Base-by-base conservation (phyloP, 1,140 invertebrate species). In the Gonatopus flavifemur region DNA sequence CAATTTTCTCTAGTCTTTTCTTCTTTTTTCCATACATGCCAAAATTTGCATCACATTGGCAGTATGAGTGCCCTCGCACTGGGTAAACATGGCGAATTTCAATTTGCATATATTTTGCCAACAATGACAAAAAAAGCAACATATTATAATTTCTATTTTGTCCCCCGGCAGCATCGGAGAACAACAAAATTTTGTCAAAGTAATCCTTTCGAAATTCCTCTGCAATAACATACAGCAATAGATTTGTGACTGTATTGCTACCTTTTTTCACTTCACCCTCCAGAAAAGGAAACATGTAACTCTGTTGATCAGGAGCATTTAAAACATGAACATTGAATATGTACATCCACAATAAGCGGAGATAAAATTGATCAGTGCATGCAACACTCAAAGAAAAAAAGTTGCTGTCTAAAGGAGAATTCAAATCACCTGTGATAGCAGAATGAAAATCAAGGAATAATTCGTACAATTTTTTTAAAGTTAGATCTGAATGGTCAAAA, bases 21-120 rank as follows among this genome's bases (percentile, higher is more conserved):
- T 52, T 52, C 49, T 49, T 56, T 28, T 25, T 33, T 15, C 53
- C 47, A 28, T 62, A 63, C 4, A 54, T 15, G 28, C 52, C 57
- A 31, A 64, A 57, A 54, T 64, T 64, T 22, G 12, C 22, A 41
- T 64, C 52, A 22, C 57, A 60, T 38, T 33, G 15, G 18, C 54
- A 64, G 40, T 64, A 61, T 6, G 57, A 58, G 30, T 64, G 57
- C 16, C 55, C 55, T 49, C 55, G 40, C 3, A 59, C 57, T 16
- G 52, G 53, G 24, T 45, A 56, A 6, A 59, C 24, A 46, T 57
- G 47, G 3, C 49, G 22, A 28, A 61, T 60, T 46, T 44, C 33
- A 10, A 56, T 9, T 31, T 51, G 16, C 4, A 45, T 9, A 2
- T 16, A 15, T 15, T 38, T 22, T 3, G 45, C 19, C 2, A 47